Percentiles rank a stretch among this genome's conserved stretches.
Evolutionary conservation across 2,888 invertebrate genomes (phyloP).

Genomic region (Drosophila cognata): DNA sequence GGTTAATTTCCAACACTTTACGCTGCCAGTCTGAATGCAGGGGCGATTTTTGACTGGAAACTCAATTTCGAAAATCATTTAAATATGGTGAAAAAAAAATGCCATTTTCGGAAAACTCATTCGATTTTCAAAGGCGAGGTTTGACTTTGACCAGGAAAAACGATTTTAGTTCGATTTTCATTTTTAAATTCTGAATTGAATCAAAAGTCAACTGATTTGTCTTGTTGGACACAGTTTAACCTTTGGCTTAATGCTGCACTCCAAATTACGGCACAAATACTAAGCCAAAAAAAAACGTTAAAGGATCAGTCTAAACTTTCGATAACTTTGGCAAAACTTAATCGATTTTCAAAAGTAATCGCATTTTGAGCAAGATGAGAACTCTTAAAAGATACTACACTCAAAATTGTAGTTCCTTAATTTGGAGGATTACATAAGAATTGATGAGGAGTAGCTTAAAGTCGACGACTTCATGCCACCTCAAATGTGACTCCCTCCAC

Average conservation of each 20-base stretch:
- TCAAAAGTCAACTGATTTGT: not conserved
- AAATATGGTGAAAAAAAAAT: not conserved
- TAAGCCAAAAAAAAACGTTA: too few relatives aligned
- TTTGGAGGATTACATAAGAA: not conserved
- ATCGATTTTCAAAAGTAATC: too few relatives aligned
- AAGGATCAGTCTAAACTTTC: too few relatives aligned
- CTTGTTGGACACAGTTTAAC: accelerated
- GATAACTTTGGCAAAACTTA: too few relatives aligned
- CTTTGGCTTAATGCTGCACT: too few relatives aligned
- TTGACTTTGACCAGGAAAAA: too few relatives aligned
- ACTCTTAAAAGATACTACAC: too few relatives aligned
- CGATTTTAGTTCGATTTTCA: too few relatives aligned
- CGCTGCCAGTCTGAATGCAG: not conserved
- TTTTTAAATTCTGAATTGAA: too few relatives aligned
- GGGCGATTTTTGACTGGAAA: not conserved
- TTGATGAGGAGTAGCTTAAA: not conserved
- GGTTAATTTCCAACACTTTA: not conserved
- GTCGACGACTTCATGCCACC: not conserved
- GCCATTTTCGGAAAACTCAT: not conserved
- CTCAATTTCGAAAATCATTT: not conserved
- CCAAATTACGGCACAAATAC: accelerated
- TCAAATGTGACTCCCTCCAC: not conserved
- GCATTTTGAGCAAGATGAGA: too few relatives aligned
- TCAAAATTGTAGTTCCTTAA: too few relatives aligned
- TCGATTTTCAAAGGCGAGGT: too few relatives aligned